Base-by-base conservation (phyloP, 2,888 invertebrate genomes). In the Erpobdella octoculata region DNA sequence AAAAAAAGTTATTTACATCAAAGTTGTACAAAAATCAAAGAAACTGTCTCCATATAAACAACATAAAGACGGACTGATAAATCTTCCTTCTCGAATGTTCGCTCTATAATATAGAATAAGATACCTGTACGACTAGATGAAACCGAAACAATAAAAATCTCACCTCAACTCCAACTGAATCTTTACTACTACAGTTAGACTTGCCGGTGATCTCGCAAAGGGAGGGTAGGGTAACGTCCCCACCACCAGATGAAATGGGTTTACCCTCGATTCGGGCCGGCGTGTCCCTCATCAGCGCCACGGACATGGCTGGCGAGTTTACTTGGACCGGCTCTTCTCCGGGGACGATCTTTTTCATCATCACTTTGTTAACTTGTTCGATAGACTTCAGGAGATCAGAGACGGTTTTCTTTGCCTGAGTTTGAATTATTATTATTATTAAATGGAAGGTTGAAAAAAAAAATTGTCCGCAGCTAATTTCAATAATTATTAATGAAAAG, bases 151-250 rank as follows among this genome's bases (percentile, higher is more conserved):
- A 62, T 62, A n/a, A 8, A n/a, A 18, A 25, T 37, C 70, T 58
- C 62, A 77, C 77, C 73, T 75, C 74, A 31, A 76, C 18, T 41
- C 73, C 68, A 18, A 77, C 64, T 25, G 73, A 67, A 6, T 73
- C 59, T 21, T 71, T 53, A 0, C 68, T 46, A 38, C 73, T 58
- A 66, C 78, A 78, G 36, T 74, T 70, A 1, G 37, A 31, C 18
- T 53, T 41, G 8, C n/a, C 21, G 2, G 71, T 71, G 31, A 76
- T 68, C 9, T 73, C 70, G 72, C 78, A 78, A 72, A 75, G 74
- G 31, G 67, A 66, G 15, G 78, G 78, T 12, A 78, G 35, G 0
- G 41, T 33, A 12, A 77, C 73, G 3, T 46, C 59, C 3, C 71
- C 76, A 9, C 74, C 68, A 21, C 76, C 77, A 12, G 71, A 36